These are phyloP conservation scores for Coilia nasus DNA, from an alignment of 2,797 vertebrate genomes.

Conservation along the genomic window DNA sequence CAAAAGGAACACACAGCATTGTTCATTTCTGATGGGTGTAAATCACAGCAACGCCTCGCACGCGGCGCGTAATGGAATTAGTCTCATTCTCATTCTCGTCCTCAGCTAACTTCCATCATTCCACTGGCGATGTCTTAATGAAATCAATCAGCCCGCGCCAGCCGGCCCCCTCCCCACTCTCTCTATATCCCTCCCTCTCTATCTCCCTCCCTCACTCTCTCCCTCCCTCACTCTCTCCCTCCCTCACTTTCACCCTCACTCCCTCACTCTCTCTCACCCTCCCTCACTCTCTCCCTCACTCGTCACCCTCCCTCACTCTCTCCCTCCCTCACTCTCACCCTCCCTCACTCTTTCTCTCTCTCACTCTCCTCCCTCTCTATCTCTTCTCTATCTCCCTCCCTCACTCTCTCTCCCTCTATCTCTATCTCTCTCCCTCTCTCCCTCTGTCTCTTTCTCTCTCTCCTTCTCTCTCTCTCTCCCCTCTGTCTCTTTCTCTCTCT, in stretches of 20 bases:
- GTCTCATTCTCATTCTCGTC: slow-evolving; percentile 42
- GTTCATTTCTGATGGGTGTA: slow-evolving; percentile 37
- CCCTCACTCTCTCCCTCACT: not conserved
- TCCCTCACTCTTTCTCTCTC: not conserved
- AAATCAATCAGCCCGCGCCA: slow-evolving; percentile 29
- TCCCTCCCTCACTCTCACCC: not conserved
- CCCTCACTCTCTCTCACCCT: too few species aligned
- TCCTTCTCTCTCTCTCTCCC: not conserved
- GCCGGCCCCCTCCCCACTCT: not conserved
- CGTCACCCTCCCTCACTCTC: not conserved
- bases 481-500: not conserved
- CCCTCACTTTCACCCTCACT: too few species aligned
- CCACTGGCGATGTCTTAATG: slow-evolving; percentile 17
- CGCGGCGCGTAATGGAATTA: slow-evolving; percentile 28
- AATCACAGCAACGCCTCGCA: slow-evolving; percentile 31
- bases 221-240: too few species aligned
- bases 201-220: not conserved
- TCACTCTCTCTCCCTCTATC: too few species aligned
- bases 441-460: too few species aligned
- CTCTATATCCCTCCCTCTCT: not conserved
- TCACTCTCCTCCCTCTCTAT: not conserved
- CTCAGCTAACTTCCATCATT: slow-evolving; percentile 31
- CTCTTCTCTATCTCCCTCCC: not conserved
- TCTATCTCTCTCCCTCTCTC: too few species aligned
- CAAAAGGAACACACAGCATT: slow-evolving; percentile 53